A percentile compares a stretch with the other conserved stretches of the same genome.
Conservation (phyloP, 2,797 vertebrate genomes). For the Tauraco hartlaubi region DNA sequence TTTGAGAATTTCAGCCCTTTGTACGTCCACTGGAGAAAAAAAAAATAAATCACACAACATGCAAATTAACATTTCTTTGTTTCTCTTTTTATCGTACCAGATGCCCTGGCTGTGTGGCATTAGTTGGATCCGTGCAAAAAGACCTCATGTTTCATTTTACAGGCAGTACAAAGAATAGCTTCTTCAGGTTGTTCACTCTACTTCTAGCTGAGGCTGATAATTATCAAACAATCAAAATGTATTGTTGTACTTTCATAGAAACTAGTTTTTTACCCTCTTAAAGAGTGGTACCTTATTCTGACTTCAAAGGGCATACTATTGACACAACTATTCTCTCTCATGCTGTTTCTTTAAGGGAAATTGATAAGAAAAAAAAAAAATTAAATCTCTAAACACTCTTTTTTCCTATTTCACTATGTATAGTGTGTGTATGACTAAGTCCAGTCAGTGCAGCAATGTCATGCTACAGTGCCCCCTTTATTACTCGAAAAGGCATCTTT, state of each 20-base stretch:
- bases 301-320: neutral
- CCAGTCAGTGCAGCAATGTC: neutral
- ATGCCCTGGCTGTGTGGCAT: neutral
- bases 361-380: neutral
- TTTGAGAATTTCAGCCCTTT: neutral
- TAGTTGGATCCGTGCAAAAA: neutral
- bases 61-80: neutral
- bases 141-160: neutral
- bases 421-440: too few relatives aligned
- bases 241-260: neutral
- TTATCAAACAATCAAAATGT: neutral
- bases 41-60: neutral
- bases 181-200: neutral
- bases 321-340: neutral
- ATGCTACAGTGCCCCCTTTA: neutral
- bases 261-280: neutral
- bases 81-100: neutral
- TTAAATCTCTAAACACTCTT: neutral
- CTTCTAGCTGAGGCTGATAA: neutral
- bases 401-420: neutral
- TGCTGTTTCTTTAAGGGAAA: neutral
- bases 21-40: neutral
- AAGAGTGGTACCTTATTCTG: neutral
- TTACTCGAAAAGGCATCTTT: neutral
- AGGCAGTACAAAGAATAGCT: neutral